Evolutionary conservation across 1,140 invertebrate species (phyloP).

Genomic region (Drosophila tsacasi): DNA sequence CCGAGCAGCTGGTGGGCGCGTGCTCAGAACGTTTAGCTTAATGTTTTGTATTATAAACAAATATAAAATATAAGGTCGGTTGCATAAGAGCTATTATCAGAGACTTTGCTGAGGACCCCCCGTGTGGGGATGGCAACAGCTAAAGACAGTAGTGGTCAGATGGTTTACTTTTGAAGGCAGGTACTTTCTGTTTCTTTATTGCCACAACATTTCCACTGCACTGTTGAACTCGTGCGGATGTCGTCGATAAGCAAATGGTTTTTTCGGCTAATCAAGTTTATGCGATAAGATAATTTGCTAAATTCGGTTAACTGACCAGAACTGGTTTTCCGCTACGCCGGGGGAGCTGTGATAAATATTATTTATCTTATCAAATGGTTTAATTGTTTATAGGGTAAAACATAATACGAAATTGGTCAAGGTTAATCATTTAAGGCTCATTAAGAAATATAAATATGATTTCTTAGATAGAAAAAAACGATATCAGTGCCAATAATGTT

Average conservation of each 20-base stretch:
- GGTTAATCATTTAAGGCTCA: background rate
- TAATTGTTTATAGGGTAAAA: slow-evolving; percentile 1
- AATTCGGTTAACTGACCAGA: slow-evolving; percentile 5
- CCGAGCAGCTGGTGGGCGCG: slow-evolving; percentile 33
- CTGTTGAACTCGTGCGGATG: slow-evolving; percentile 18
- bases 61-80: background rate
- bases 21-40: slow-evolving; percentile 38
- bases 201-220: slow-evolving; percentile 17
- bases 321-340: background rate
- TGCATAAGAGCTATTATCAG: slow-evolving; percentile 43
- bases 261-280: slow-evolving; percentile 12
- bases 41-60: slow-evolving; percentile 12
- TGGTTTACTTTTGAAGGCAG: slow-evolving; percentile 25
- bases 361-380: slow-evolving; percentile 4
- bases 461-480: background rate
- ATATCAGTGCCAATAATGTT: background rate
- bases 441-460: slow-evolving; percentile 3
- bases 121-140: slow-evolving; percentile 16
- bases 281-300: background rate
- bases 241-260: background rate
- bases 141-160: background rate
- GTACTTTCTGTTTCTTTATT: background rate
- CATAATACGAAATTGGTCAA: slow-evolving; percentile 10
- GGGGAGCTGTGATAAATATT: slow-evolving; percentile 4
- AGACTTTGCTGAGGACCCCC: slow-evolving; percentile 9